Evolutionary conservation across 1,140 invertebrate genomes (phyloP).

Genomic region (Drosophila oshimai): DNA sequence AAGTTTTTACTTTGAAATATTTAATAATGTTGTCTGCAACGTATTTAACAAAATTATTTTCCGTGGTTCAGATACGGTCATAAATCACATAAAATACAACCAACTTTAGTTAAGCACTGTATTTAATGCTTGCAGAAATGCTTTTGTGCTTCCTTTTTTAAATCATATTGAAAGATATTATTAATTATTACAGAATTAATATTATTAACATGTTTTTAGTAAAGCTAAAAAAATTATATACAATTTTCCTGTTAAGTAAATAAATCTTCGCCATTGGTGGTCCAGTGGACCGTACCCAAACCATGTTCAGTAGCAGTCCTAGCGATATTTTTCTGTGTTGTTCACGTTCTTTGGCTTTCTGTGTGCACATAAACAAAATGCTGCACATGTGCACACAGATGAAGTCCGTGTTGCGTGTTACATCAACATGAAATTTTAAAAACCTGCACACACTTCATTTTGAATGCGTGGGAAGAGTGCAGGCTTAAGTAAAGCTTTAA

Average conservation of each 20-base stretch:
- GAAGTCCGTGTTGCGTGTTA: slow-evolving; percentile 57
- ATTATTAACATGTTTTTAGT: too few species aligned
- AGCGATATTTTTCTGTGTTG: slow-evolving; percentile 5
- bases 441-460: slow-evolving; percentile 73
- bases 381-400: slow-evolving; percentile 25
- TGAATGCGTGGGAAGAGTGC: slow-evolving; percentile 27
- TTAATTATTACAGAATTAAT: too few species aligned
- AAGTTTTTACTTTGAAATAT: too few species aligned
- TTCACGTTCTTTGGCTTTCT: slow-evolving; percentile 10
- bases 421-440: slow-evolving; percentile 75
- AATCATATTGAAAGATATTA: too few species aligned
- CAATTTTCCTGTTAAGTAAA: slow-evolving; percentile 70
- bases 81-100: too few species aligned
- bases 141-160: too few species aligned
- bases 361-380: slow-evolving; percentile 18
- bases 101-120: too few species aligned
- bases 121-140: not conserved
- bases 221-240: too few species aligned
- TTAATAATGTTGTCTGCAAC: not conserved
- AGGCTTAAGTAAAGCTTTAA: slow-evolving; percentile 41
- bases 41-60: too few species aligned
- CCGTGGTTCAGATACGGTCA: too few species aligned
- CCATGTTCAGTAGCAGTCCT: slow-evolving; percentile 10
- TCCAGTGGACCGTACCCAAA: slow-evolving; percentile 35
- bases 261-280: slow-evolving; percentile 57